Conservation (phyloP, 2,888 invertebrate genomes). For the Coenonympha arcania region DNA sequence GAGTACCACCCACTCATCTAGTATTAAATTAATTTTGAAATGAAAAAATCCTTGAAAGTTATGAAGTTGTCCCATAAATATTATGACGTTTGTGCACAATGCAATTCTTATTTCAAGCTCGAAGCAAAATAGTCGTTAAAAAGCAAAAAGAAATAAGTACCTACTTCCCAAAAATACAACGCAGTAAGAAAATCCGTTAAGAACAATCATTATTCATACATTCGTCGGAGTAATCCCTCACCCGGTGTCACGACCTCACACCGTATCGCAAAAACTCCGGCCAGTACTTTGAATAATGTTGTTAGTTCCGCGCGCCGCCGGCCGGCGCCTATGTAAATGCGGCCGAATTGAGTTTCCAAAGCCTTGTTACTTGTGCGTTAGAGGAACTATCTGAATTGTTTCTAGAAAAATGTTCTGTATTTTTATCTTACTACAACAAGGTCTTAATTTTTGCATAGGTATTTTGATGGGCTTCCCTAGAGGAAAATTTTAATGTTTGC, state of each 20-base stretch:
- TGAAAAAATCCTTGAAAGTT: too few species aligned
- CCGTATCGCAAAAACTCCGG: constrained; percentile 48
- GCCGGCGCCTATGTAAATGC: constrained; percentile 59
- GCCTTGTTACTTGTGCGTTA: constrained; percentile 2
- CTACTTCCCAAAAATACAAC: background rate
- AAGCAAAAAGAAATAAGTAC: background rate
- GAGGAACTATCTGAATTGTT: background rate
- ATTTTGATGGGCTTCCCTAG: too few species aligned
- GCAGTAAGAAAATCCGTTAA: background rate
- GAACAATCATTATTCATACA: constrained; percentile 47
- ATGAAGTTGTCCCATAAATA: too few species aligned
- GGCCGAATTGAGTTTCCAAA: constrained; percentile 49
- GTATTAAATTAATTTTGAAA: too few species aligned
- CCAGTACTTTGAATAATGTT: constrained; percentile 66
- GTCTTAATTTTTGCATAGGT: too few species aligned
- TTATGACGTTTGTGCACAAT: too few species aligned
- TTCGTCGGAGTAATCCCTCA: constrained; percentile 30
- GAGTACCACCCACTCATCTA: too few species aligned
- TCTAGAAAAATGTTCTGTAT: too few species aligned
- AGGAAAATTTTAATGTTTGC: too few species aligned
- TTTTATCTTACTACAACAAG: too few species aligned
- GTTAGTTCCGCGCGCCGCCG: constrained; percentile 61
- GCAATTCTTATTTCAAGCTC: too few species aligned
- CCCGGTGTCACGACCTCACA: constrained; percentile 33
- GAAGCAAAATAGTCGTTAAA: background rate